Base-by-base conservation (phyloP, 2,113 vertebrate genomes). In the Ifrita kowaldi region DNA sequence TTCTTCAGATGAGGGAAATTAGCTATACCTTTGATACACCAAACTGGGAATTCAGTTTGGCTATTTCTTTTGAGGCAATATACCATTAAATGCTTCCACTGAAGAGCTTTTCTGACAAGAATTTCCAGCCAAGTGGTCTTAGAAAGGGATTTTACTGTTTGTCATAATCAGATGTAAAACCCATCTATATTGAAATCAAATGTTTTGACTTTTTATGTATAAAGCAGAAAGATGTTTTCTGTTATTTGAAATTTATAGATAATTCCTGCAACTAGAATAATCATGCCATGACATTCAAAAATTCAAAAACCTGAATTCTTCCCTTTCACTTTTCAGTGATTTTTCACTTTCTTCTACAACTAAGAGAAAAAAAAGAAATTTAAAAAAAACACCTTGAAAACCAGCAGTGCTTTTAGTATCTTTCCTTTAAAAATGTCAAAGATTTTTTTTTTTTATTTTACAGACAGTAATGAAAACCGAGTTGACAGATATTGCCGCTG, bases 341-440 rank as follows among this genome's bases (percentile, higher is more conserved):
- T 73, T 84, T 75, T 41, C 22, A 30, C 23, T 67, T 68, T 69
- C 17, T 74, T 75, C 49, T 77, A 35, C 19, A 69, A 33, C 2
- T 10, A 59, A 55, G 19, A 5, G 24, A 16, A 23, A 27, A n/a
- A 33, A 8, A 53, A 16, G 3, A 60, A 24, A 13, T 21, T 52
- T 6, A 3, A 13, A 35, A 46, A 42, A 39, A 65, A 74, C 5
- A 0, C 6, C 30, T 63, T 0, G 0, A 53, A 71, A 30, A 6
- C 0, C 13, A 59, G 6, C 6, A 64, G 6, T 6, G 2, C 3
- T 82, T 59, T 82, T 55, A 33, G 49, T 44, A 27, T 17, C 46
- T 44, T 80, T 55, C 19, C 6, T 33, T 80, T 53, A 15, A 87
- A 80, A 80, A 49, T 32, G 7, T 42, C 5, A 27, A 62, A n/a